A percentile compares a stretch with the other conserved stretches of the same genome.
Conservation (phyloP, 2,797 vertebrate species). For the Lutjanus campechanus region DNA sequence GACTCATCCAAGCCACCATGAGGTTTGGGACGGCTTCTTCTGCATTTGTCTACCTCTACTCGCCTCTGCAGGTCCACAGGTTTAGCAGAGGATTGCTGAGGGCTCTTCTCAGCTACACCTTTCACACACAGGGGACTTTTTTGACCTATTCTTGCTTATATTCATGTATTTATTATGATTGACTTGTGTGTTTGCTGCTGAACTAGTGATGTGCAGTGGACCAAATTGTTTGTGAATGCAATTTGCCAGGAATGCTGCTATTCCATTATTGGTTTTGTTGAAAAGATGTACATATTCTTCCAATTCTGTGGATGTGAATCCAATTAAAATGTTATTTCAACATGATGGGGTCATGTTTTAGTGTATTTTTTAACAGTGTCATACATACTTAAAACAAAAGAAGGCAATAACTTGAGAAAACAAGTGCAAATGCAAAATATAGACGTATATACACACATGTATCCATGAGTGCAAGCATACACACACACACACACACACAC, state of each 20-base stretch:
- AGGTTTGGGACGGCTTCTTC: conserved; percentile 65
- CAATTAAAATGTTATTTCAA: conserved; percentile 62
- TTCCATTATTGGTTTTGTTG: conserved; percentile 49
- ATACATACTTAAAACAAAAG: background rate
- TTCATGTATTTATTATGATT: conserved; percentile 77
- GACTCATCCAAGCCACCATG: conserved; percentile 73
- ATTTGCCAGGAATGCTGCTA: conserved; percentile 69
- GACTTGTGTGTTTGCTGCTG: conserved; percentile 36
- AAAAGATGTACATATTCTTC: conserved; percentile 40
- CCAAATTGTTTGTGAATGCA: conserved; percentile 41
- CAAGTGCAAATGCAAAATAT: too few species aligned
- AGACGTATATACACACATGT: too few species aligned
- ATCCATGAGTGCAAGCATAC: too few species aligned
- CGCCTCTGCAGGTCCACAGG: conserved; percentile 66
- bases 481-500: too few species aligned
- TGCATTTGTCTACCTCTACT: conserved; percentile 82
- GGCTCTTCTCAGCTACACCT: conserved; percentile 23
- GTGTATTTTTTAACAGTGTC: background rate
- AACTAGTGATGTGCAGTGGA: conserved; percentile 30
- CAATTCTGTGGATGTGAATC: conserved; percentile 49
- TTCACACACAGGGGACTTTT: conserved; percentile 30
- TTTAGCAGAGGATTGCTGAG: conserved; percentile 56
- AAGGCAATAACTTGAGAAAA: background rate
- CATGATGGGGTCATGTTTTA: background rate
- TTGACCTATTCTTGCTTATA: conserved; percentile 21